phyloP scores from a whole-genome alignment of 2,113 vertebrate genomes.

The Myotis brandtii region DNA sequence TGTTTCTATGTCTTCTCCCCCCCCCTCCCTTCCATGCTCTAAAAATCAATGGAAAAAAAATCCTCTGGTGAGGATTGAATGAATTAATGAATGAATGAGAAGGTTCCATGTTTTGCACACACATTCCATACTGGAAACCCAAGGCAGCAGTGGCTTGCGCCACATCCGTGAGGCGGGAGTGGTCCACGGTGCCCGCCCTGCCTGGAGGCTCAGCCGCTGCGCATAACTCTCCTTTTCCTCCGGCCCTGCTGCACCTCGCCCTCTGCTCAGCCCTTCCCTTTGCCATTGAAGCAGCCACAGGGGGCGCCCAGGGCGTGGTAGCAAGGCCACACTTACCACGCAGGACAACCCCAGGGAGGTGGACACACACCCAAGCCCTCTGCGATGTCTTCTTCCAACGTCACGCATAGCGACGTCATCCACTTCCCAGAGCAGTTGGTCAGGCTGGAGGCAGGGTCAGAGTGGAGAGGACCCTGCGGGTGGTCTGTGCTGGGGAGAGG shows the following conservation, averaged over 20 bases:
- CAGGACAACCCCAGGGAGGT: neutral
- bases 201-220: neutral
- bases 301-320: neutral
- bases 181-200: neutral
- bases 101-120: conserved; percentile 25
- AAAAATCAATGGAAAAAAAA: too few species aligned
- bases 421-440: neutral
- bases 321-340: neutral
- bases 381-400: neutral
- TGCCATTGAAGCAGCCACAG: too few species aligned
- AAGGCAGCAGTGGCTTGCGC: neutral
- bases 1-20: too few species aligned
- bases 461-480: neutral
- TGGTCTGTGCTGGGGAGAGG: neutral
- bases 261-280: neutral
- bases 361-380: neutral
- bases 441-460: neutral
- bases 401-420: accelerated
- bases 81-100: too few species aligned
- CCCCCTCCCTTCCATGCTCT: too few species aligned
- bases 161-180: neutral
- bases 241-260: accelerated
- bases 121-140: neutral
- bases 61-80: too few species aligned
- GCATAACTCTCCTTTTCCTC: neutral